Conservation (phyloP, 2,888 invertebrate genomes). For the Acanthosepion lycidas region DNA sequence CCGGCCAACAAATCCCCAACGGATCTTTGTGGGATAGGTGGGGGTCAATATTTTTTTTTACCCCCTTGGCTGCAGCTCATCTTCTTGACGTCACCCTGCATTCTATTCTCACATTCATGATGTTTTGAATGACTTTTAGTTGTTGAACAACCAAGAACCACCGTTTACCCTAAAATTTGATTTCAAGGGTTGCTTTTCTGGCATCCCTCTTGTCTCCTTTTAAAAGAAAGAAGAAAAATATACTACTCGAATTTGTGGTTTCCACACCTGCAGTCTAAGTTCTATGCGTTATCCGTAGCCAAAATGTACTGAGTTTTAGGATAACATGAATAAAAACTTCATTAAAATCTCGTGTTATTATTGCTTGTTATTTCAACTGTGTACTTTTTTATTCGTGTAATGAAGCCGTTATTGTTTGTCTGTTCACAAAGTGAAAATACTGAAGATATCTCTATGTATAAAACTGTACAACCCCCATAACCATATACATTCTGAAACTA, state of each 20-base stretch:
- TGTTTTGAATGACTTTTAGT: background rate
- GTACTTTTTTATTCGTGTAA: background rate
- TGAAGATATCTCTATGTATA: no score
- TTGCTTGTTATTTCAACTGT: background rate
- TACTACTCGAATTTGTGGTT: background rate
- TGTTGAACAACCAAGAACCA: background rate
- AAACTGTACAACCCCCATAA: no score
- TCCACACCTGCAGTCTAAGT: background rate
- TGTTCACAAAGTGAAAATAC: no score
- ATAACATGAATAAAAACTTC: slow-evolving; percentile 33
- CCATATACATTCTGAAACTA: no score
- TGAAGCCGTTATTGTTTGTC: no score
- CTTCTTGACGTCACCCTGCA: background rate
- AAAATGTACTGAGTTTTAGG: background rate
- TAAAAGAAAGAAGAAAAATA: background rate
- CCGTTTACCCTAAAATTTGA: background rate
- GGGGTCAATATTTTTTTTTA: background rate
- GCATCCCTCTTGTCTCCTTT: background rate
- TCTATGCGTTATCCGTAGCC: slow-evolving; percentile 8
- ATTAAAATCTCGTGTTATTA: background rate
- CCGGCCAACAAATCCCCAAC: background rate
- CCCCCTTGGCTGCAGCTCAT: background rate
- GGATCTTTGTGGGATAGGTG: background rate
- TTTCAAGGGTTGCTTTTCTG: background rate
- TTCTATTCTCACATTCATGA: background rate